A percentile compares a stretch with the other conserved stretches of the same genome.
These are phyloP conservation scores for Australoheros scitulus DNA, from an alignment of 2,113 vertebrate species.

Conservation along the genomic window DNA sequence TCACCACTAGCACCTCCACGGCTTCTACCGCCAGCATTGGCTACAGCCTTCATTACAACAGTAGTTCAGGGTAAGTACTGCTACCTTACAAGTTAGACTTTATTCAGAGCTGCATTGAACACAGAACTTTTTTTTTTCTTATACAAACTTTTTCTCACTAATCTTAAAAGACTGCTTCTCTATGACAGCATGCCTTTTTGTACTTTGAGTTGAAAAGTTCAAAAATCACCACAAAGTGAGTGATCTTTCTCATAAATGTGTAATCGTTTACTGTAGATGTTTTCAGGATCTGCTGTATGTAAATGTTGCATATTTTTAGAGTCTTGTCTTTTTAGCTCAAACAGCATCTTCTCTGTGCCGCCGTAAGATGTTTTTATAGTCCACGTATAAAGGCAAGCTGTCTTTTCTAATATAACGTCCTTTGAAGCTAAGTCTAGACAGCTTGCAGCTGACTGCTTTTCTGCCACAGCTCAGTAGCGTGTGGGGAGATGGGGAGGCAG, in stretches of 20 bases:
- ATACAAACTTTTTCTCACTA: neutral
- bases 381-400: conserved; percentile 17
- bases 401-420: conserved; percentile 21
- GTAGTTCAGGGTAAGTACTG: conserved; percentile 84
- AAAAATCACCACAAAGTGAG: neutral
- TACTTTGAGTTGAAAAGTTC: neutral
- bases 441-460: neutral
- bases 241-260: neutral
- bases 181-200: neutral
- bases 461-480: neutral
- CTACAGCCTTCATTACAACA: conserved; percentile 67
- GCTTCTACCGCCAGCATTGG: conserved; percentile 58
- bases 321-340: conserved; percentile 11
- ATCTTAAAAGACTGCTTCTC: neutral
- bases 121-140: neutral
- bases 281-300: conserved; percentile 21
- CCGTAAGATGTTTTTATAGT: conserved; percentile 54
- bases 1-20: conserved; percentile 62
- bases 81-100: neutral
- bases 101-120: neutral
- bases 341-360: neutral
- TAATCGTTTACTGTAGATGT: neutral
- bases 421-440: conserved; percentile 13
- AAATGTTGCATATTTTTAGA: conserved; percentile 46
- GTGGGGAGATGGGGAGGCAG: neutral